Conservation (phyloP, 2,888 invertebrate species). For the Eupithecia inturbata region DNA sequence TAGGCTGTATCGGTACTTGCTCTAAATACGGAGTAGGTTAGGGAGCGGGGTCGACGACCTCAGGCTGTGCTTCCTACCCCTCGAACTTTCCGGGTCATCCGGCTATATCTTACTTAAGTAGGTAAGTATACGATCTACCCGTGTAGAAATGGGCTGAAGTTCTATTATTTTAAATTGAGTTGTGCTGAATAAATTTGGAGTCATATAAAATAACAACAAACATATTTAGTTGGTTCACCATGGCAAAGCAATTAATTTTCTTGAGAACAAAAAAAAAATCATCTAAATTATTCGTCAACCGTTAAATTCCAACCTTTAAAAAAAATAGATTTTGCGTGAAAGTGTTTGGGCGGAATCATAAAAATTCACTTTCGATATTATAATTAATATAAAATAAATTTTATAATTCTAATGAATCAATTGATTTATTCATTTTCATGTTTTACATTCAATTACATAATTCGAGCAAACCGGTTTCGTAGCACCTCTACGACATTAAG, state of each 20-base stretch:
- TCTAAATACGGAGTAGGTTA: conserved; percentile 82
- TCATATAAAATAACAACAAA: not conserved
- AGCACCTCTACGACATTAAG: conserved; percentile 23
- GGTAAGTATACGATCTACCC: not conserved
- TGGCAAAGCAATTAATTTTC: not conserved
- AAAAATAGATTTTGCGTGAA: not conserved
- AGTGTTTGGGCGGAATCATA: not conserved
- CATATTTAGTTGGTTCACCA: not conserved
- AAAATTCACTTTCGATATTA: not conserved
- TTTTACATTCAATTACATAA: not conserved
- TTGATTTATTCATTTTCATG: not conserved
- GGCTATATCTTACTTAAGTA: conserved; percentile 21
- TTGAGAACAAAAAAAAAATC: not conserved
- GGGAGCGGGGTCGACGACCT: conserved; percentile 77
- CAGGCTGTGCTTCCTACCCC: conserved; percentile 62
- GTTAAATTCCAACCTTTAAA: not conserved
- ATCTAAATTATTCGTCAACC: not conserved
- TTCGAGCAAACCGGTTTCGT: conserved; percentile 14
- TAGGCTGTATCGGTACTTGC: conserved; percentile 76
- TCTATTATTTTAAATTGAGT: conserved; percentile 1
- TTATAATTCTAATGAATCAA: not conserved
- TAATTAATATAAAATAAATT: not conserved
- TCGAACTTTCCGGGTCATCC: conserved; percentile 67
- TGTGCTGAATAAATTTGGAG: not conserved
- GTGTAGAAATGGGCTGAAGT: conserved; percentile 31